phyloP scores from a whole-genome alignment of 1,140 invertebrate species.

The Aphaenogaster floridana region DNA sequence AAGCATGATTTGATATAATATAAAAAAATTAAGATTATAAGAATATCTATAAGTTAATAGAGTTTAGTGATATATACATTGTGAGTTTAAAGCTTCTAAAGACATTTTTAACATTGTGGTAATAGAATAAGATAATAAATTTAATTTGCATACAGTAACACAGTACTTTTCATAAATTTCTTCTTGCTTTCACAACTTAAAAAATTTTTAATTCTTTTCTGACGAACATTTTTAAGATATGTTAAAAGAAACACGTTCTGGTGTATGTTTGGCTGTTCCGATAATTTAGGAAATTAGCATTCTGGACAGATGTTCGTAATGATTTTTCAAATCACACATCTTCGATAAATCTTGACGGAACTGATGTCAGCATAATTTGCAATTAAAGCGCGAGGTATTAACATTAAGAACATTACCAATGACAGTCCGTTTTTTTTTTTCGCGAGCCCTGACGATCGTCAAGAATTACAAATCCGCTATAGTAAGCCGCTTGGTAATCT shows the following conservation, averaged over 20 bases:
- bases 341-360: neutral
- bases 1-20: no score
- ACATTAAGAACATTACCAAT: neutral
- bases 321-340: neutral
- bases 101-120: neutral
- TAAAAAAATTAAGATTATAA: neutral
- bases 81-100: neutral
- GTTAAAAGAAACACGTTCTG: neutral
- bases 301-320: neutral
- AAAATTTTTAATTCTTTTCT: neutral
- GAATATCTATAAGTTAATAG: neutral
- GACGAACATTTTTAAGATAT: neutral
- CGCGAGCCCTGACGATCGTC: neutral
- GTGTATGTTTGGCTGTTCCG: neutral
- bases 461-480: conserved; percentile 75
- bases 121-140: neutral
- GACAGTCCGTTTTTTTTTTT: neutral
- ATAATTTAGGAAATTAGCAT: neutral
- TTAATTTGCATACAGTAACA: neutral
- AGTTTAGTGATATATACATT: conserved; percentile 1
- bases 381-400: neutral
- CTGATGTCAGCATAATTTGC: neutral
- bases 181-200: neutral
- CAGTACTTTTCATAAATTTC: neutral
- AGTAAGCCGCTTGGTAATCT: conserved; percentile 79